These are phyloP conservation scores for Nebria brevicollis DNA, from an alignment of 2,888 invertebrate species.

Conservation along the genomic window DNA sequence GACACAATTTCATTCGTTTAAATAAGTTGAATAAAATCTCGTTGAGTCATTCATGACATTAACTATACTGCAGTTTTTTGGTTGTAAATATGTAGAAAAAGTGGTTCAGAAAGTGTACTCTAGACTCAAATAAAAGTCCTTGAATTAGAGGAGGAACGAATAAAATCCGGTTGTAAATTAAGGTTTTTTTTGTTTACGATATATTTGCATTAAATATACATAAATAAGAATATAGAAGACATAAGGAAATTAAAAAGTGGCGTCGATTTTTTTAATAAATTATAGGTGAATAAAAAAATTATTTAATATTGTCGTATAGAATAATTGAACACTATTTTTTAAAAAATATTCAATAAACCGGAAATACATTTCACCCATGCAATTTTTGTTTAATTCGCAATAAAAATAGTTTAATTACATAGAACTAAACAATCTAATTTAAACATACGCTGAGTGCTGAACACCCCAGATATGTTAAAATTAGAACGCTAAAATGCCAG, in stretches of 20 bases:
- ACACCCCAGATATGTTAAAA: too few species aligned
- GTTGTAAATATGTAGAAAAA: neutral
- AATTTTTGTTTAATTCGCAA: too few species aligned
- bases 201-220: neutral
- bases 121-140: neutral
- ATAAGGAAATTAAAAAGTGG: neutral
- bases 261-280: neutral
- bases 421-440: too few species aligned
- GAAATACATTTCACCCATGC: too few species aligned
- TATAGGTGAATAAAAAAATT: neutral
- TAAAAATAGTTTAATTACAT: too few species aligned
- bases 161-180: neutral
- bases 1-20: neutral
- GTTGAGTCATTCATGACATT: neutral
- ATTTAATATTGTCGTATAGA: too few species aligned
- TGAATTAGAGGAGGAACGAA: neutral
- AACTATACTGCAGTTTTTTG: neutral
- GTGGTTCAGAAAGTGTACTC: neutral
- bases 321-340: too few species aligned
- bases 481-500: too few species aligned
- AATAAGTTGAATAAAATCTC: neutral
- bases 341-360: too few species aligned
- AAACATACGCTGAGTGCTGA: too few species aligned
- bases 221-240: neutral
- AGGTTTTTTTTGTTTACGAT: neutral